phyloP scores from a whole-genome alignment of 2,113 vertebrate species.

The Podarcis muralis region DNA sequence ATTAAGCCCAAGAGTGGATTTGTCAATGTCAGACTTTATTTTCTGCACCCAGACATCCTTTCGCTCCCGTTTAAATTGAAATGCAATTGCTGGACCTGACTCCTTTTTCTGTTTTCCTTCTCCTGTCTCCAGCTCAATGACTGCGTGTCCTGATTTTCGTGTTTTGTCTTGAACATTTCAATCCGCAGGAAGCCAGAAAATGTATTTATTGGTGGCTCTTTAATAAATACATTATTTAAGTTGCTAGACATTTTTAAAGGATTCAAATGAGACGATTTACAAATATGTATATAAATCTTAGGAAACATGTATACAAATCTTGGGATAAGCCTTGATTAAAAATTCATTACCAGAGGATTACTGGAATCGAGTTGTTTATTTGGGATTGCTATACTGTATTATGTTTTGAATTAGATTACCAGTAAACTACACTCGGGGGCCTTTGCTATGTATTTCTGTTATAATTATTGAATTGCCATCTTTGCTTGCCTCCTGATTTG shows the following conservation, averaged over 20 bases:
- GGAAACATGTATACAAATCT: background rate
- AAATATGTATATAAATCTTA: background rate
- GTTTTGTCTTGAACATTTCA: background rate
- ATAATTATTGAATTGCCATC: too few species aligned
- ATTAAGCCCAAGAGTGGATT: background rate
- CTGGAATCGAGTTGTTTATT: background rate
- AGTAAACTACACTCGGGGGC: background rate
- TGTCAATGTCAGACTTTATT: background rate
- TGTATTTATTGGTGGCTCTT: background rate
- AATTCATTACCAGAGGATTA: background rate
- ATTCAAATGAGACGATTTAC: background rate
- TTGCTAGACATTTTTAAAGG: background rate
- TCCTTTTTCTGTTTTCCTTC: background rate
- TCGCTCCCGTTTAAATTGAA: slow-evolving; percentile 1
- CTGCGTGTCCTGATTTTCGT: background rate
- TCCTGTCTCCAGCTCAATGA: background rate
- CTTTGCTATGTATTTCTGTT: background rate
- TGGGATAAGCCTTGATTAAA: background rate
- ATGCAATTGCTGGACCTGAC: background rate
- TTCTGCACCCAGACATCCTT: background rate
- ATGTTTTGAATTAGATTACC: background rate
- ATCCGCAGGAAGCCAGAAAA: background rate
- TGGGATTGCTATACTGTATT: background rate
- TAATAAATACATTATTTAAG: background rate
- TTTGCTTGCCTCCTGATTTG: too few species aligned